Evolutionary conservation across 2,888 invertebrate genomes (phyloP).

Genomic region (Agrotis clavis): DNA sequence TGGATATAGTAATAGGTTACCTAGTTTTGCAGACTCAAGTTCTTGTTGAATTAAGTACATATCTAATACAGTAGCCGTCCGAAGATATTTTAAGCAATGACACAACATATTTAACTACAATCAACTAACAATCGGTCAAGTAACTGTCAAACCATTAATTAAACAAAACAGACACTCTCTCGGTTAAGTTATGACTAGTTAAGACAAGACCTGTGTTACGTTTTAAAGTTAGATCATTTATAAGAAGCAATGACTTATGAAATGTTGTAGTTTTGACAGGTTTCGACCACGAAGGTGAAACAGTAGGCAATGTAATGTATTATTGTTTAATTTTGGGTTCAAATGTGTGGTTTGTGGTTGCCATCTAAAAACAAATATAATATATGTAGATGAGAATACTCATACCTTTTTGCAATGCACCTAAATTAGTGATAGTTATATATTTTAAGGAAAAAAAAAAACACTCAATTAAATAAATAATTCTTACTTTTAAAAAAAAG

Average conservation of each 20-base stretch:
- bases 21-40: no score
- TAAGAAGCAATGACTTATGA: neutral
- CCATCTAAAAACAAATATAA: neutral
- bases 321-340: no score
- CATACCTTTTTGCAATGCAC: no score
- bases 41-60: no score
- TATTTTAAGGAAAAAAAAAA: no score
- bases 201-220: conserved; percentile 9
- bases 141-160: conserved; percentile 35
- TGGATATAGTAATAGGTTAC: no score
- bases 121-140: conserved; percentile 14
- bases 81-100: neutral
- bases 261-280: conserved; percentile 16
- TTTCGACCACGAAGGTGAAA: neutral
- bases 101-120: neutral
- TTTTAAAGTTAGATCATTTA: conserved; percentile 31
- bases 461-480: no score
- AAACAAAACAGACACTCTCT: conserved; percentile 21
- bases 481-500: no score
- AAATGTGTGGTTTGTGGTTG: neutral
- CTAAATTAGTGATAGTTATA: no score
- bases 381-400: no score
- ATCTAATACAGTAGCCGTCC: no score
- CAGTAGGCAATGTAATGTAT: neutral
- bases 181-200: conserved; percentile 26